Evolutionary conservation across 1,140 invertebrate species (phyloP).

Genomic region (Drosophila nikananu): DNA sequence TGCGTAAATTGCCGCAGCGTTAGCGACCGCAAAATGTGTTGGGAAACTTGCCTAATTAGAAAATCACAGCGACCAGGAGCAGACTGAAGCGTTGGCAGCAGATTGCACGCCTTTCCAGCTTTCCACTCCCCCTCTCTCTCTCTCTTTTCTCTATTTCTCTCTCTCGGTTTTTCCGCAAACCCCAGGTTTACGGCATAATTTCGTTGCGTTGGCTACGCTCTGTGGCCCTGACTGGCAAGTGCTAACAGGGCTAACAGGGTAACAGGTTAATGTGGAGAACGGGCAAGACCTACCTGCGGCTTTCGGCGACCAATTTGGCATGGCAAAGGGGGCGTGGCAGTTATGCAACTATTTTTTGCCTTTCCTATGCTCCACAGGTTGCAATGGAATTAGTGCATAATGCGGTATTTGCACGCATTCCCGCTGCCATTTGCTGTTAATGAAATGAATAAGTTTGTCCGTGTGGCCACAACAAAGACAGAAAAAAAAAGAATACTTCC

Average conservation of each 20-base stretch:
- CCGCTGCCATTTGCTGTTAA: constrained; percentile 66
- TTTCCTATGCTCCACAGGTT: constrained; percentile 66
- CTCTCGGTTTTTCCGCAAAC: not conserved
- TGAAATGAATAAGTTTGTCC: constrained; percentile 64
- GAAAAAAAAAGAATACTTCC: not conserved
- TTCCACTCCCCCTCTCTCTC: not conserved
- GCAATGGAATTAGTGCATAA: constrained; percentile 71
- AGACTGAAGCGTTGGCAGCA: constrained; percentile 37
- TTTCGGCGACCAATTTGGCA: constrained; percentile 37
- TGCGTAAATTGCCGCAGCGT: constrained; percentile 68
- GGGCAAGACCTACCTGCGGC: constrained; percentile 22
- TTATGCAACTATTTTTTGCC: constrained; percentile 37
- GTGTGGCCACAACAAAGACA: constrained; percentile 24
- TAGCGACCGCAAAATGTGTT: constrained; percentile 64
- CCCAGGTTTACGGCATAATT: constrained; percentile 36
- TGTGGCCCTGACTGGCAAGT: constrained; percentile 34
- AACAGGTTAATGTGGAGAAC: constrained; percentile 11
- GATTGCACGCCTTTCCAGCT: constrained; percentile 36
- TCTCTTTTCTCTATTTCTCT: too few species aligned
- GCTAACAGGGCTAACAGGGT: constrained; percentile 25
- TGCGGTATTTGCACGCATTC: constrained; percentile 45
- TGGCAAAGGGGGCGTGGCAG: not conserved
- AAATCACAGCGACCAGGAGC: constrained; percentile 69
- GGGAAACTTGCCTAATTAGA: constrained; percentile 72
- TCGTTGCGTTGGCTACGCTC: constrained; percentile 28